Evolutionary conservation across 2,797 vertebrate genomes (phyloP), one percentile per base, ranked within the genome.

Genomic region (Pangasius larnaudii): DNA sequence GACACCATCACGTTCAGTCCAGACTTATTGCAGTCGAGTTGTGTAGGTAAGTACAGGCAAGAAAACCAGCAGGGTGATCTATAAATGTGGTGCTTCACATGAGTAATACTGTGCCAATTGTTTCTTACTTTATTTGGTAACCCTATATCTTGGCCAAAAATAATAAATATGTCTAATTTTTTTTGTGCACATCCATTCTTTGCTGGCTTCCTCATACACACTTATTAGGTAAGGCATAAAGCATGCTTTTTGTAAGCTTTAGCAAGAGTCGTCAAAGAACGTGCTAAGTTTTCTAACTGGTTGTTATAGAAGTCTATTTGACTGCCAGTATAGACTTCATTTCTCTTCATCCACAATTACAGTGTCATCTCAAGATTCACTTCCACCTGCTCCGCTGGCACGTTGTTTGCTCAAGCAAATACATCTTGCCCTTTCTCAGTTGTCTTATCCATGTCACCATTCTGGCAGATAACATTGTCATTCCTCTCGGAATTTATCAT

Each of bases 271-370:
- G 6, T 74, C 1, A 13, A 11, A 24, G 16, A 49, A 72, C 24
- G 36, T 24, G 22, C 3, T 5, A 46, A 0, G 46, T 74, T 74
- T 69, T 74, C 30, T 16, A 69, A n/a, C 13, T 14, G 74, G 24
- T n/a, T 51, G 22, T n/a, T 49, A 14, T 0, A 49, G 72, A 75
- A 13, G 39, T 72, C 10, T 16, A 33, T 78, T 27, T 1, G 11
- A 39, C 78, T 59, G 78, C n/a, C 14, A 18, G 27, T n/a, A 53
- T 2, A 10, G 56, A 42, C 6, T 61, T 39, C 3, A 42, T 42
- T 81, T 81, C 22, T 81, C 79, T 61, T 81, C 58, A 61, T 27
- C 22, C 33, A 59, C 78, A 80, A 39, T 80, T 59, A 13, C 18
- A 36, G 30, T 1, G 19, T 39, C 30, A 81, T 61, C 5, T 61